phyloP scores from a whole-genome alignment of 2,797 vertebrate species.

The Manis javanica region DNA sequence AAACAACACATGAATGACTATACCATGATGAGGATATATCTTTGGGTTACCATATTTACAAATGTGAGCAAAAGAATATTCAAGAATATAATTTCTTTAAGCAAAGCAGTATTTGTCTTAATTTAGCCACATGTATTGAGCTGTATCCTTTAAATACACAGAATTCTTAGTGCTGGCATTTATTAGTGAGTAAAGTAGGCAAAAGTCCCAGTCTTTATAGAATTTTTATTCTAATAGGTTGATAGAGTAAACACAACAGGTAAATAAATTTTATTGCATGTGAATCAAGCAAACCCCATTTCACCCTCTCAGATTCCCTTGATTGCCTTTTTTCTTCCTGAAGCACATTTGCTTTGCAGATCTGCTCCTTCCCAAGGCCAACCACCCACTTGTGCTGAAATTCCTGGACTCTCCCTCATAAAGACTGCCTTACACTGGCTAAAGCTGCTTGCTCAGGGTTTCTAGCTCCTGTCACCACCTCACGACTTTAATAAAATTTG shows the following conservation, averaged over 20 bases:
- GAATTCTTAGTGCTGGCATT: not conserved
- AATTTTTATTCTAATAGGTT: not conserved
- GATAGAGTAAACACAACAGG: not conserved
- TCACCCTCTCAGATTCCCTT: not conserved
- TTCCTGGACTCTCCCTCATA: not conserved
- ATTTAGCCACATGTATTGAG: not conserved
- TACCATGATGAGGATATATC: not conserved
- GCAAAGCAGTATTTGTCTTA: not conserved
- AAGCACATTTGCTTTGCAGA: not conserved
- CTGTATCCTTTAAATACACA: not conserved
- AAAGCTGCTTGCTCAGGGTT: not conserved
- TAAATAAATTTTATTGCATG: not conserved
- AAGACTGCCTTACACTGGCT: not conserved
- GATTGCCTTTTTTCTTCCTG: not conserved
- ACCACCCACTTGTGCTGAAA: accelerated
- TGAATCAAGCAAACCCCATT: not conserved
- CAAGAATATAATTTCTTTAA: not conserved
- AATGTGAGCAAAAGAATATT: not conserved
- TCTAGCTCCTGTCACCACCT: not conserved
- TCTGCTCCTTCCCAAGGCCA: not conserved
- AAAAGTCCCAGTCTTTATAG: not conserved
- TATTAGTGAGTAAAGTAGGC: not conserved
- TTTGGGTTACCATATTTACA: not conserved
- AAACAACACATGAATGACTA: not conserved
- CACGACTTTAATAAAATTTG: not conserved